Evolutionary conservation across 2,888 invertebrate species (phyloP), one percentile per base, ranked within the genome.

Genomic region (Diarsia dahlii): DNA sequence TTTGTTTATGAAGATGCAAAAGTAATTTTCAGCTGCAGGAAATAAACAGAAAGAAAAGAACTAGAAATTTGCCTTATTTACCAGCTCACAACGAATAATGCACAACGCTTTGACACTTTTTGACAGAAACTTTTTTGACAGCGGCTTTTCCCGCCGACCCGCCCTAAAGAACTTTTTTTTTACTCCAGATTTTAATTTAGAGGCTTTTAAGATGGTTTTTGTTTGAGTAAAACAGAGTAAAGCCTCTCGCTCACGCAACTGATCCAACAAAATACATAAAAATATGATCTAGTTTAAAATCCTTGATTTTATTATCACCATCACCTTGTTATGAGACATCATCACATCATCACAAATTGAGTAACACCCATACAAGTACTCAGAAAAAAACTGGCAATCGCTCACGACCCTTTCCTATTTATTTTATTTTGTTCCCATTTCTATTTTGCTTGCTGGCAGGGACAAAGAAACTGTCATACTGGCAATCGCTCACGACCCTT

Each of bases 81-180:
- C 13, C 23, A 64, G 64, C 20, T 71, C 64, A 65, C 63, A 65
- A 78, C 45, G 52, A 75, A 64, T 39, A 39, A 8, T 39, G 39
- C 39, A 39, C 50, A 9, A 60, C 20, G 45, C 60, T 60, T 9
- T 78, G 54, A 60, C 79, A 83, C 54, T 78, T 63, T 76, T 67
- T 83, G 80, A 84, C 81, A 79, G 71, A 12, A 45, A 69, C 50
- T 62, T 63, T 56, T 34, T 73, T 76, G 67, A 68, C 67, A 72
- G 52, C 56, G 0, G 8, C 13, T 52, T 71, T 83, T 83, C 83
- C 83, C 84, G 76, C 81, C 75, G 58, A 70, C 28, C 15, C 15
- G 20, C 23, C n/a, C 4, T 45, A 13, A 8, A 4, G 20, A 4
- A 3, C 18, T 45, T 13, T 60, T 58, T 28, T 60, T 34, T 34